A percentile compares a stretch with the other conserved stretches of the same genome.
phyloP scores from a whole-genome alignment of 2,888 invertebrate genomes.

The Spisula solida region DNA sequence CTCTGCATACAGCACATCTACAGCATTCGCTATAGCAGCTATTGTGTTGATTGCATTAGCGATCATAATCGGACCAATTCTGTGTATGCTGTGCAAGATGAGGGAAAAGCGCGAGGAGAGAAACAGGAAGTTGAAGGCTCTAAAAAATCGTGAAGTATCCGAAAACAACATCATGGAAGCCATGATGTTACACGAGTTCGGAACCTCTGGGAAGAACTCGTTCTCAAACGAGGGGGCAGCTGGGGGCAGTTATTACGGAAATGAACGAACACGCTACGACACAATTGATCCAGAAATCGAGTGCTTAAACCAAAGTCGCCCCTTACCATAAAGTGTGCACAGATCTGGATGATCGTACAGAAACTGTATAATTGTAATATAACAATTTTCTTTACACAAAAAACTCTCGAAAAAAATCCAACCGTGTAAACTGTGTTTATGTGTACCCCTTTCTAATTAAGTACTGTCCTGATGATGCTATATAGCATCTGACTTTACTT shows the following conservation, averaged over 20 bases:
- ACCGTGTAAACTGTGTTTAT: neutral
- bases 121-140: slow-evolving; percentile 65
- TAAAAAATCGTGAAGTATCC: slow-evolving; percentile 64
- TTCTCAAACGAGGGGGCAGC: slow-evolving; percentile 56
- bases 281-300: slow-evolving; percentile 58
- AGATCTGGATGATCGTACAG: neutral
- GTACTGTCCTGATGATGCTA: neutral
- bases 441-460: neutral
- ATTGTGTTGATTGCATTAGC: slow-evolving; percentile 77
- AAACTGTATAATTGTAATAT: neutral
- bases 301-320: slow-evolving; percentile 42
- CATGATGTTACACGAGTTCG: slow-evolving; percentile 82
- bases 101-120: slow-evolving; percentile 74
- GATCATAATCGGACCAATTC: slow-evolving; percentile 81
- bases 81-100: slow-evolving; percentile 79
- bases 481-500: neutral
- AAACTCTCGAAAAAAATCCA: neutral
- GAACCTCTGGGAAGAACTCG: slow-evolving; percentile 57
- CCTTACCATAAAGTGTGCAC: slow-evolving; percentile 16
- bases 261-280: slow-evolving; percentile 33
- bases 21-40: slow-evolving; percentile 78
- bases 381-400: neutral
- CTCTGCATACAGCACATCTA: slow-evolving; percentile 48
- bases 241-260: slow-evolving; percentile 25
- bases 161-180: slow-evolving; percentile 78